Conservation (phyloP, 2,113 vertebrate genomes). For the Poecile atricapillus region DNA sequence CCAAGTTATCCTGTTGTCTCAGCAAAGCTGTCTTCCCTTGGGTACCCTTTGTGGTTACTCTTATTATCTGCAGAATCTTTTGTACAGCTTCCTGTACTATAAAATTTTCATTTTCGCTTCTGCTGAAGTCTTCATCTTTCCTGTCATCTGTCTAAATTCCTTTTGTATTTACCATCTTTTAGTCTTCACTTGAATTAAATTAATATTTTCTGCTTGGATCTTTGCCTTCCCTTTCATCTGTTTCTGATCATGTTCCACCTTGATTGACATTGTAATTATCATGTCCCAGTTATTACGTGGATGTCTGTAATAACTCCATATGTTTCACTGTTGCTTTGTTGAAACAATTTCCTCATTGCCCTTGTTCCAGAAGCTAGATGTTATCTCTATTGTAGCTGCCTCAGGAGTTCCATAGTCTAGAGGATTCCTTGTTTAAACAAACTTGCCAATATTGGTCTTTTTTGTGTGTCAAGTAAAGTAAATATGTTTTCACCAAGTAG, state of each 20-base stretch:
- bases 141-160: not conserved
- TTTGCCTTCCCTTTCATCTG: conserved; percentile 12
- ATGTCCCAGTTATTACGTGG: not conserved
- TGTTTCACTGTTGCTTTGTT: conserved; percentile 6
- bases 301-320: not conserved
- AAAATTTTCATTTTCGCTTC: not conserved
- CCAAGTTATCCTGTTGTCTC: not conserved
- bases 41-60: not conserved
- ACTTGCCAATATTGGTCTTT: not conserved
- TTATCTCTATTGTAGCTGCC: not conserved
- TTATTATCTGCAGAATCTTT: not conserved
- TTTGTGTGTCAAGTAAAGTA: not conserved
- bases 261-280: conserved; percentile 32
- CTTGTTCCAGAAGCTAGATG: not conserved
- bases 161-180: not conserved
- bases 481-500: not conserved
- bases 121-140: not conserved
- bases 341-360: conserved; percentile 5
- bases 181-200: not conserved
- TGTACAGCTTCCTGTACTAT: not conserved
- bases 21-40: not conserved
- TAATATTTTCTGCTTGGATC: not conserved
- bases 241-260: not conserved
- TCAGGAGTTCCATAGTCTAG: not conserved
- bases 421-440: not conserved